Evolutionary conservation across 2,888 invertebrate species (phyloP), one percentile per base, ranked within the genome.

Genomic region (Papilio demoleus): DNA sequence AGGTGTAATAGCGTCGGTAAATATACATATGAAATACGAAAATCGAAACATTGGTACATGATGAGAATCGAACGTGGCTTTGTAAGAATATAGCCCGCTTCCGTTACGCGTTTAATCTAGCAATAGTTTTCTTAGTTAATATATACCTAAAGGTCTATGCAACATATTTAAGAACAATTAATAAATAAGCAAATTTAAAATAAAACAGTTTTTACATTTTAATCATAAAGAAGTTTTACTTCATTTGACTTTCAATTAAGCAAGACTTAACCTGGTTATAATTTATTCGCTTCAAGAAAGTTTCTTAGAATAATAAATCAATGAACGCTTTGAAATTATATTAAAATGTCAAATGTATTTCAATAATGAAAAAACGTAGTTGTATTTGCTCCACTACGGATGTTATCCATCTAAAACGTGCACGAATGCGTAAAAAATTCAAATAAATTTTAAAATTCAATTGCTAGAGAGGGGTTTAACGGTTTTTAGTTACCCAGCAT

Each of bases 401-500:
- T 50, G 47, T 50, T 12, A 14, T 50, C 14, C 4, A 24, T 24
- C 11, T 14, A 8, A 27, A 53, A 50, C 22, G 22, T 50, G 50
- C 24, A 50, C 24, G 0, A 22, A 24, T 5, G 22, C 14, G 14
- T 24, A 27, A n/a, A 53, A 53, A 22, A 27, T 53, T 53, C 27
- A 24, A 27, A 53, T 53, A 53, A 53, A 53, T 27, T 27, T 53
- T 53, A 53, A 53, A 50, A 53, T 53, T 53, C 53, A 53, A 53
- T 53, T n/a, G 27, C 0, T 14, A n/a, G 27, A 12, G 12, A n/a
- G 14, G 27, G 14, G 27, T 53, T 53, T 53, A 8, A 53, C 53
- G 53, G n/a, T 53, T 27, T 53, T 64, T 64, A 64, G 64, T 40
- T 53, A 40, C 64, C 27, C 66, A 64, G 63, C 66, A 59, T 45